Percentiles rank a stretch among this genome's conserved stretches.
phyloP scores from a whole-genome alignment of 2,888 invertebrate species.

The Coleophora deauratella region DNA sequence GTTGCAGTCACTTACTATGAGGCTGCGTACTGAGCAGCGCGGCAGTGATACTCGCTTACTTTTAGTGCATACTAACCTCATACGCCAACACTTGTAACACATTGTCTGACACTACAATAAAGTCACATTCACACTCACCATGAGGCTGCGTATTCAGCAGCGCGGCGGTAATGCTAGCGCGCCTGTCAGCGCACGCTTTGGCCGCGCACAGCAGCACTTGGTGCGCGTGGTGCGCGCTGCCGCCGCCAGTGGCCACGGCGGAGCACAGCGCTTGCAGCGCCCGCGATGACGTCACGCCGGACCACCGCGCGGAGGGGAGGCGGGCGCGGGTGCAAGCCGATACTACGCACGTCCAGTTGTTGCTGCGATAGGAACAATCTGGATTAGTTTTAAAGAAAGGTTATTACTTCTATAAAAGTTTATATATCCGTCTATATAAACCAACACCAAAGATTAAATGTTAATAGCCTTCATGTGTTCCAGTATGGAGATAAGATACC shows the following conservation, averaged over 20 bases:
- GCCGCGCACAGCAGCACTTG: conserved; percentile 36
- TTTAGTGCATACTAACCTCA: conserved; percentile 27
- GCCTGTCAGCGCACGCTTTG: conserved; percentile 24
- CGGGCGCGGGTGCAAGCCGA: conserved; percentile 81
- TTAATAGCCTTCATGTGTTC: no score
- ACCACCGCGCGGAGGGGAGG: conserved; percentile 31
- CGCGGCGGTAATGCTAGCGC: conserved; percentile 32
- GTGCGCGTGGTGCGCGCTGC: conserved; percentile 27
- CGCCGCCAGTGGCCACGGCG: conserved; percentile 34
- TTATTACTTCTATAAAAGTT: no score
- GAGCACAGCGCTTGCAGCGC: conserved; percentile 52
- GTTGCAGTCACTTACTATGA: conserved; percentile 23
- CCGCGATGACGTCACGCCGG: conserved; percentile 30
- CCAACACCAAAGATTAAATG: no score
- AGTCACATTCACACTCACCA: conserved; percentile 18
- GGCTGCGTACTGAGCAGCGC: conserved; percentile 50
- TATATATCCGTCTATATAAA: no score
- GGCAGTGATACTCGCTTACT: conserved; percentile 31
- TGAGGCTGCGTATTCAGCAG: conserved; percentile 50
- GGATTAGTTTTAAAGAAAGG: no score
- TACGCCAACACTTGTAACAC: conserved; percentile 35
- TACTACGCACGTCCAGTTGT: conserved; percentile 89
- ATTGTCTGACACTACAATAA: no score
- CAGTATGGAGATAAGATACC: no score
- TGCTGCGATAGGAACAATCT: conserved; percentile 60